phyloP scores from a whole-genome alignment of 2,797 vertebrate species.

The Todus mexicanus region DNA sequence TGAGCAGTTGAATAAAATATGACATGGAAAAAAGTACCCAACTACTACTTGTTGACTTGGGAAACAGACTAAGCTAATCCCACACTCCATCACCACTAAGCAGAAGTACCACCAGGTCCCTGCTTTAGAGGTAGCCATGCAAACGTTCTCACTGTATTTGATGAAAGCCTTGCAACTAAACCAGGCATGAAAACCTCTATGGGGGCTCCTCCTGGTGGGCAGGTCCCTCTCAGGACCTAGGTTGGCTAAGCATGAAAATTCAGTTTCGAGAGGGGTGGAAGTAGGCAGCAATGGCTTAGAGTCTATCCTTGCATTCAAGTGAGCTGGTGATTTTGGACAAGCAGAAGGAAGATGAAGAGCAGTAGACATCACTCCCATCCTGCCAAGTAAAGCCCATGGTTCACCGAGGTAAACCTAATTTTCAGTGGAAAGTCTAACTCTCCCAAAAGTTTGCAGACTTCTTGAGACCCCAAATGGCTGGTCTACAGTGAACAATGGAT shows the following conservation, averaged over 20 bases:
- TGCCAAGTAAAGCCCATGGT: neutral
- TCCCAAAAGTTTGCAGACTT: neutral
- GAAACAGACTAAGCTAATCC: neutral
- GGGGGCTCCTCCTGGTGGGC: neutral
- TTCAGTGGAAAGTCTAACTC: neutral
- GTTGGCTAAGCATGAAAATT: neutral
- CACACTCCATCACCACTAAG: neutral
- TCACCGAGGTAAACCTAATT: neutral
- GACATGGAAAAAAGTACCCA: neutral
- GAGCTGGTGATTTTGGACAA: neutral
- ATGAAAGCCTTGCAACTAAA: neutral
- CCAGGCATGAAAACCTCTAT: neutral
- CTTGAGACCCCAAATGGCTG: neutral
- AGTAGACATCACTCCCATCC: neutral
- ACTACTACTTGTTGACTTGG: neutral
- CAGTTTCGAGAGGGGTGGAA: neutral
- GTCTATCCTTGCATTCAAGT: neutral
- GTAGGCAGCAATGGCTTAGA: neutral
- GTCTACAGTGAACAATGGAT: neutral
- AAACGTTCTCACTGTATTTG: neutral
- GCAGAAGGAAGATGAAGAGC: fast-evolving
- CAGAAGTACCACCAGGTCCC: neutral
- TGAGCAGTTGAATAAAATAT: neutral
- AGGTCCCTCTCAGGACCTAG: fast-evolving
- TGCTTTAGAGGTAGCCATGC: neutral